A percentile compares a stretch with the other conserved stretches of the same genome.
Conservation (phyloP, 2,797 vertebrate genomes). For the Mormyrops attenuatus region DNA sequence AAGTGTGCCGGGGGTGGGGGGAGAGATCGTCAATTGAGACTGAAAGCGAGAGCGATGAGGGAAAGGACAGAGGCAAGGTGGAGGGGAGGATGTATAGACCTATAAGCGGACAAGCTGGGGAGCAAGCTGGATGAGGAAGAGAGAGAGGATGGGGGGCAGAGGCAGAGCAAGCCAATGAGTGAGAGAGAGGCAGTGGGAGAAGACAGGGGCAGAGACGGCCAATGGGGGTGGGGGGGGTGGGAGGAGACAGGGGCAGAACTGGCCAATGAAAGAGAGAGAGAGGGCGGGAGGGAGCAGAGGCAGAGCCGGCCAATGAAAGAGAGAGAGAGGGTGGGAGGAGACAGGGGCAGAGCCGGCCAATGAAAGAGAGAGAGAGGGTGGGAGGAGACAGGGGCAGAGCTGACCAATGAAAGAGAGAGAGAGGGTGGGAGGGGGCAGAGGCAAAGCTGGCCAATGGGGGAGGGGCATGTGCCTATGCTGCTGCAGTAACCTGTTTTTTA, state of each 20-base stretch:
- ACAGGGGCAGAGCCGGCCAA: background rate
- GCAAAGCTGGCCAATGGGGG: constrained; percentile 35
- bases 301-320: background rate
- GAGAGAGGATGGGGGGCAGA: constrained; percentile 13
- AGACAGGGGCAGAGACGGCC: too few species aligned
- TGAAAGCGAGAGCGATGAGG: background rate
- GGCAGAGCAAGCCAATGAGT: constrained; percentile 4
- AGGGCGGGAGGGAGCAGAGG: background rate
- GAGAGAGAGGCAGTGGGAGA: background rate
- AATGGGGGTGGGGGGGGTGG: too few species aligned
- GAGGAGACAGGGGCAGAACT: background rate
- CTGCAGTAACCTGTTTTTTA: constrained; percentile 50
- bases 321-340: background rate
- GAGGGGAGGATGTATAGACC: constrained; percentile 4
- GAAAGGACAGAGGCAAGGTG: background rate
- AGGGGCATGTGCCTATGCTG: constrained; percentile 35
- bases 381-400: background rate
- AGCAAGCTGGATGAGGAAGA: background rate
- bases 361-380: background rate
- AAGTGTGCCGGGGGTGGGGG: background rate
- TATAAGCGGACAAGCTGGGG: background rate
- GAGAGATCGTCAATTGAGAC: background rate
- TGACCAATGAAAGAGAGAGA: background rate
- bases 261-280: background rate
- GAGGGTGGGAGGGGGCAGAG: background rate